phyloP scores from a whole-genome alignment of 2,797 vertebrate genomes.

The Trematomus bernacchii region DNA sequence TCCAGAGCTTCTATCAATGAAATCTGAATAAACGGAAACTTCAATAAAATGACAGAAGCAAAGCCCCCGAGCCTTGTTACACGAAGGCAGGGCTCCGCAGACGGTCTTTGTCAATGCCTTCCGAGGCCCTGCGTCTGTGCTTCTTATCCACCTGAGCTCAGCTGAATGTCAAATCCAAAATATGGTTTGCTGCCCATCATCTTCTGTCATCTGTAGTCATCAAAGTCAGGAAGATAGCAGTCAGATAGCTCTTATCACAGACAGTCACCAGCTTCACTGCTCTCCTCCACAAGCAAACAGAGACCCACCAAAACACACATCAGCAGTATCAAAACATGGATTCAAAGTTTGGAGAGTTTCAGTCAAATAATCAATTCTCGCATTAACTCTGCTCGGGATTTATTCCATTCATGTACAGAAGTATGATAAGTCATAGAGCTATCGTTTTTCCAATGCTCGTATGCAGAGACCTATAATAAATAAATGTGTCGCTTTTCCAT shows the following conservation, averaged over 20 bases:
- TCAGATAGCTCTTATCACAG: constrained; percentile 63
- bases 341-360: constrained; percentile 13
- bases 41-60: constrained; percentile 1
- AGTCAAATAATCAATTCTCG: neutral
- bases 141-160: constrained; percentile 55
- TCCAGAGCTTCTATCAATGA: neutral
- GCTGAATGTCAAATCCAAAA: constrained; percentile 67
- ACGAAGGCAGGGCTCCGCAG: neutral
- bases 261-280: constrained; percentile 8
- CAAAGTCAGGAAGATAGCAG: constrained; percentile 46
- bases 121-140: constrained; percentile 19
- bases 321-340: constrained; percentile 9
- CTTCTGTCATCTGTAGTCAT: constrained; percentile 52
- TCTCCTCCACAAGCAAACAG: constrained; percentile 10
- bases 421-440: neutral
- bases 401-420: neutral
- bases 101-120: constrained; percentile 22
- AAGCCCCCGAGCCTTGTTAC: constrained; percentile 8
- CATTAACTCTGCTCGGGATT: constrained; percentile 1
- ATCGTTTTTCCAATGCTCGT: neutral
- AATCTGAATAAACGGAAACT: constrained; percentile 14
- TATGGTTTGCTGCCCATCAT: constrained; percentile 58
- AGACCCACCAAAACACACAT: constrained; percentile 19
- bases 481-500: neutral
- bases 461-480: neutral